Evolutionary conservation across 2,113 vertebrate species (phyloP).

Genomic region (Bostrychus sinensis): DNA sequence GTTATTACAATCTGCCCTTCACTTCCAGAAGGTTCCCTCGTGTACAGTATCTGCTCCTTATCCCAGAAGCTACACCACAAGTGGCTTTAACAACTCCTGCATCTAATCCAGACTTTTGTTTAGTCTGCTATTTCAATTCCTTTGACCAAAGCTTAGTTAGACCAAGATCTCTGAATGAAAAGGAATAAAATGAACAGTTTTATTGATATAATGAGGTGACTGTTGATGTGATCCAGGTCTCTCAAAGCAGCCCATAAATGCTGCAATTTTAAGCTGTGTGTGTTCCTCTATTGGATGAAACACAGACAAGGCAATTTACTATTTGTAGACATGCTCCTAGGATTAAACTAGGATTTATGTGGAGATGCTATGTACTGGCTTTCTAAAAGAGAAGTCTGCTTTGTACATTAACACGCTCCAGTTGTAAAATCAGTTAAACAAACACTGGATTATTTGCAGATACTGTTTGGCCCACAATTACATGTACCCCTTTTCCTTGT

Average conservation of each 20-base stretch:
- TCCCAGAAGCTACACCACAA: constrained; percentile 7
- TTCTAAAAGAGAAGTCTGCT: neutral
- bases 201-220: neutral
- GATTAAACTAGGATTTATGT: neutral
- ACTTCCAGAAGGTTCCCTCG: constrained; percentile 22
- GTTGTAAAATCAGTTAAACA: constrained; percentile 1
- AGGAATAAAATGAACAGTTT: constrained; percentile 6
- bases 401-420: neutral
- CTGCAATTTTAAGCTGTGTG: constrained; percentile 1
- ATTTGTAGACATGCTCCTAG: neutral
- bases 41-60: neutral
- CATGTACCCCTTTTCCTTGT: constrained; percentile 1
- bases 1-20: constrained; percentile 23
- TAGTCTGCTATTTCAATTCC: neutral
- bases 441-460: constrained; percentile 21
- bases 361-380: neutral
- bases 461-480: constrained; percentile 23
- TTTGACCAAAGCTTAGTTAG: neutral
- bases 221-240: constrained; percentile 5
- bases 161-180: neutral
- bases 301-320: constrained; percentile 1
- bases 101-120: constrained; percentile 12
- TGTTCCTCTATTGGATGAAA: constrained; percentile 12
- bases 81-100: constrained; percentile 27
- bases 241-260: neutral